phyloP scores from a whole-genome alignment of 2,113 vertebrate species.

The Hippocampus comes region DNA sequence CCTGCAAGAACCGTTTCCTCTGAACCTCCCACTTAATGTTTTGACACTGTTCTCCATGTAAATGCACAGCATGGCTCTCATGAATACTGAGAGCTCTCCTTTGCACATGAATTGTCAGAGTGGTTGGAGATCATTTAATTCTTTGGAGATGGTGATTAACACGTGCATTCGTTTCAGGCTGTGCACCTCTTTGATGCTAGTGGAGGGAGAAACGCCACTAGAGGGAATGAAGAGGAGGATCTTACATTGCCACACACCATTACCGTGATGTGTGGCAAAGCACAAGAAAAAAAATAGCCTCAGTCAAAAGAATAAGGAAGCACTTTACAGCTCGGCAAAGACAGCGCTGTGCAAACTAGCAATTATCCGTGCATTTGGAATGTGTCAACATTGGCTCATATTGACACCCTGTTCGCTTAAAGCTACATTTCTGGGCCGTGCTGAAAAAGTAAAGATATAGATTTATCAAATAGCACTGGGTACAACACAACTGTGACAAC shows the following conservation, averaged over 20 bases:
- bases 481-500: background rate
- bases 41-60: constrained; percentile 61
- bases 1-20: constrained; percentile 49
- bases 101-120: constrained; percentile 56
- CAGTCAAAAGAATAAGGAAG: constrained; percentile 43
- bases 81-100: constrained; percentile 57
- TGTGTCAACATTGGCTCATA: constrained; percentile 20
- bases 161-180: constrained; percentile 63
- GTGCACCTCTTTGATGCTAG: constrained; percentile 56
- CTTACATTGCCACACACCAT: constrained; percentile 26
- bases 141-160: constrained; percentile 64
- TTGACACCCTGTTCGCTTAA: constrained; percentile 25
- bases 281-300: constrained; percentile 28
- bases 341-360: constrained; percentile 18
- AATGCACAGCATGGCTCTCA: constrained; percentile 45
- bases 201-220: constrained; percentile 17
- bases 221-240: constrained; percentile 18
- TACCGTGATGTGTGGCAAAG: constrained; percentile 42
- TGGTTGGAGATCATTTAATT: constrained; percentile 63
- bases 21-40: constrained; percentile 69
- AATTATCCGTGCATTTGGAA: constrained; percentile 17
- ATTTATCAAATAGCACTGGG: background rate
- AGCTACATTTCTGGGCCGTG: background rate
- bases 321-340: constrained; percentile 37
- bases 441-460: background rate